phyloP scores from a whole-genome alignment of 2,113 vertebrate species.

The Ondatra zibethicus region DNA sequence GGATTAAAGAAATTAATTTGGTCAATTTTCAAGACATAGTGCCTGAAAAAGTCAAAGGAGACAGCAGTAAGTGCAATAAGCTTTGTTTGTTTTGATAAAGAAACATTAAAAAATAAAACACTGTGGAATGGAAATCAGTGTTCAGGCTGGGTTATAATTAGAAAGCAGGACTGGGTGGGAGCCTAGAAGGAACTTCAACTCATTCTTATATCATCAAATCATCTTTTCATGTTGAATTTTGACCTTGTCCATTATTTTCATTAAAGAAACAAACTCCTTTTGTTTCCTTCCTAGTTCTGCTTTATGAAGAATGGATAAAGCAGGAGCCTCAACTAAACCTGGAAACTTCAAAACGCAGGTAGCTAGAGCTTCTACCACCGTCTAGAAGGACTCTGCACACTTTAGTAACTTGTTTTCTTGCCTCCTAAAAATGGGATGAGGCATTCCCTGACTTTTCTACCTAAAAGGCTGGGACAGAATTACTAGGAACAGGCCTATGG shows the following conservation, averaged over 20 bases:
- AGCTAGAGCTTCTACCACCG: background rate
- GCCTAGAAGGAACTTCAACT: background rate
- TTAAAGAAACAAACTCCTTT: slow-evolving; percentile 51
- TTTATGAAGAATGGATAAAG: slow-evolving; percentile 42
- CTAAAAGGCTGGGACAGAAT: background rate
- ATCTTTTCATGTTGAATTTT: slow-evolving; percentile 6
- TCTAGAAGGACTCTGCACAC: background rate
- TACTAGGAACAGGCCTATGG: background rate
- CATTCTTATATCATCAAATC: slow-evolving; percentile 1
- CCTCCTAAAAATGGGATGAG: background rate
- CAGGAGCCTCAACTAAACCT: background rate
- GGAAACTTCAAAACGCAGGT: background rate
- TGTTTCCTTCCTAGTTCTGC: background rate
- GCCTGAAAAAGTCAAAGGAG: slow-evolving; percentile 27
- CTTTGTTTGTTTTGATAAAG: slow-evolving; percentile 46
- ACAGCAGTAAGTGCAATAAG: background rate
- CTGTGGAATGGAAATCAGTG: background rate
- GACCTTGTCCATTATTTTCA: background rate
- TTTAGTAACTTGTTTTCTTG: background rate
- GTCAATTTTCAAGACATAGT: background rate
- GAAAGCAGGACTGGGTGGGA: background rate
- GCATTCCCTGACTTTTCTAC: background rate
- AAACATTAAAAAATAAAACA: slow-evolving; percentile 4
- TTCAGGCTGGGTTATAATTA: background rate
- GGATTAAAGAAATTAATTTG: background rate